phyloP scores from a whole-genome alignment of 1,140 invertebrate species.

The Drosophila pruinosa region DNA sequence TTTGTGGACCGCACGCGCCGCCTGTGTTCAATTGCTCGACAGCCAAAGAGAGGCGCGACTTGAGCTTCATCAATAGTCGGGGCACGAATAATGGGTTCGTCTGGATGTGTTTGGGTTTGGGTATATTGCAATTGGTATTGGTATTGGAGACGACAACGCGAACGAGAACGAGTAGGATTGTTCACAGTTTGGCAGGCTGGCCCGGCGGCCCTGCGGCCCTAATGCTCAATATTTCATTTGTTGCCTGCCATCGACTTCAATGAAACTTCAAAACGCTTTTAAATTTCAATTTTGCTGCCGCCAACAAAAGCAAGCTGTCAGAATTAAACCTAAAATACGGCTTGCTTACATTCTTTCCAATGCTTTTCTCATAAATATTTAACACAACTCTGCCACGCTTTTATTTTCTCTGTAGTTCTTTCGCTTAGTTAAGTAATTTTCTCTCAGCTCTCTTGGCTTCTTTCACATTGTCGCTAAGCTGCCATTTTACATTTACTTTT shows the following conservation, averaged over 20 bases:
- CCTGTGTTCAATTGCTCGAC: slow-evolving; percentile 50
- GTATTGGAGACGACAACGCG: neutral
- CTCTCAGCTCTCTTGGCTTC: no score
- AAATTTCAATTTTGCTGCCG: neutral
- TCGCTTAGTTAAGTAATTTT: no score
- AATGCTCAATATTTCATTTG: slow-evolving; percentile 29
- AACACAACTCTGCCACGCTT: neutral
- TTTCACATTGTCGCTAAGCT: no score
- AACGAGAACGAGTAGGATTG: neutral
- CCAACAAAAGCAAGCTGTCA: neutral
- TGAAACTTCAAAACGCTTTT: slow-evolving; percentile 23
- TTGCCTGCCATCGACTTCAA: slow-evolving; percentile 4
- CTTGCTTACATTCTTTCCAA: neutral
- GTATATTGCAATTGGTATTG: neutral
- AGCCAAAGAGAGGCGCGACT: slow-evolving; percentile 1
- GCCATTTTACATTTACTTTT: no score
- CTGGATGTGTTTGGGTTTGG: neutral
- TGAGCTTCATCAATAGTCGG: slow-evolving; percentile 64
- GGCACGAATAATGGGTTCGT: slow-evolving; percentile 40
- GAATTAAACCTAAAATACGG: neutral
- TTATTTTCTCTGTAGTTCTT: no score
- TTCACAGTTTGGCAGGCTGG: neutral
- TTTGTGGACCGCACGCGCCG: slow-evolving; percentile 58
- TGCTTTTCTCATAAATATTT: neutral
- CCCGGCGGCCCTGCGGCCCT: neutral